Percentiles rank a stretch among this genome's conserved stretches.
phyloP scores from a whole-genome alignment of 2,888 invertebrate species.

The Caenorhabditis panamensis region DNA sequence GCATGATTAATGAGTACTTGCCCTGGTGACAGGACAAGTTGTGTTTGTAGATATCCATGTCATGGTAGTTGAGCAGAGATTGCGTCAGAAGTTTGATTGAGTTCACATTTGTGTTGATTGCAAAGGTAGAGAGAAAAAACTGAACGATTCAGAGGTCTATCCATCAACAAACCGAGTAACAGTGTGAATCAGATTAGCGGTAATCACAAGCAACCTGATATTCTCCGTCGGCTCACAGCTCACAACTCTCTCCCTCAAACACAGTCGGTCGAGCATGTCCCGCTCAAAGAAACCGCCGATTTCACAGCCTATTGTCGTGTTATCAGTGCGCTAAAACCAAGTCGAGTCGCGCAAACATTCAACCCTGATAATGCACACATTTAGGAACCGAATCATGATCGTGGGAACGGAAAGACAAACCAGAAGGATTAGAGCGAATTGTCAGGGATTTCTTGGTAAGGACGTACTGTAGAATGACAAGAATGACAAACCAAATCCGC shows the following conservation, averaged over 20 bases:
- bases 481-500: conserved; percentile 12
- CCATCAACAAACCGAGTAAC: too few species aligned
- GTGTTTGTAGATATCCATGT: conserved; percentile 11
- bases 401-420: conserved; percentile 14
- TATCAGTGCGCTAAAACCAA: conserved; percentile 53
- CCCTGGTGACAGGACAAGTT: too few species aligned
- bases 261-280: conserved; percentile 45
- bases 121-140: too few species aligned
- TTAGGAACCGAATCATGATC: background rate
- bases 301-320: conserved; percentile 19
- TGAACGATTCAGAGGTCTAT: too few species aligned
- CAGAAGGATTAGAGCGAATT: background rate
- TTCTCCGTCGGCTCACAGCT: too few species aligned
- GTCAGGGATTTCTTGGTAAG: background rate
- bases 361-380: background rate
- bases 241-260: too few species aligned
- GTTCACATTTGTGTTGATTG: too few species aligned
- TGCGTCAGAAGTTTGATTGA: background rate
- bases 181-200: too few species aligned
- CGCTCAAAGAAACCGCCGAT: conserved; percentile 43
- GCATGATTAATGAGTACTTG: conserved; percentile 43
- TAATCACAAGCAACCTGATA: conserved; percentile 41
- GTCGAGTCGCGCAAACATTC: conserved; percentile 20
- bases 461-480: conserved; percentile 20
- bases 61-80: background rate